Base-by-base conservation (phyloP, 2,888 invertebrate species). In the Leptothorax acervorum region DNA sequence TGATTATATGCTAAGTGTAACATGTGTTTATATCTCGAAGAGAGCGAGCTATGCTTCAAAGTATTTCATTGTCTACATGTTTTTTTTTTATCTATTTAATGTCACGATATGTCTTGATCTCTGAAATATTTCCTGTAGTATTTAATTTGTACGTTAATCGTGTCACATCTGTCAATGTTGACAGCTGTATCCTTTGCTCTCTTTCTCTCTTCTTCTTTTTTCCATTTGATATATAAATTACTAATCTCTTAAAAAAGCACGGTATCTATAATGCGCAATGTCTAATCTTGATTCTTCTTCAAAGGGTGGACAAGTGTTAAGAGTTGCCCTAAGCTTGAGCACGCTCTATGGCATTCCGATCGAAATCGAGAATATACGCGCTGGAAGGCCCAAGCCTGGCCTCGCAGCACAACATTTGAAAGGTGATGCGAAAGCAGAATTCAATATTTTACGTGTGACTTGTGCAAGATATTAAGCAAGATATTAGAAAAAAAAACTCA, bases 261-360 rank as follows among this genome's bases (percentile, higher is more conserved):
- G 8, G 42, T 23, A 23, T 65, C 6, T 42, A 28, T 48, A 28
- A 48, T 31, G 2, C 6, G 70, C 9, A 45, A 68, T 31, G 6
- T 63, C 5, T 65, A 42, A 31, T 31, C 3, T 39, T 39, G 18
- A 60, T 55, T 57, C 6, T 65, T 28, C 31, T 73, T 23, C 63
- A 42, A 81, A 98, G 98, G 99, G 99, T 83, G 99, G 99, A 0
- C 99, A 99, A 95, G 98, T 99, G 85, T 95, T 99, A 42, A 96
- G 99, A 83, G 97, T 97, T 93, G 96, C 98, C 0, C 95, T 98
- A 39, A 96, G 97, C 11, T 95, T 99, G 42, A 98, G 98, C 93
- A 97, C 97, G 84, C 95, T 99, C 71, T 95, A 97, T 76, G 95
- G 96, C 57, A 96, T 90, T n/a, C 91, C 90, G 28, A 66, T 90